Conservation (phyloP, 1,140 invertebrate species). For the Aphaenogaster floridana region DNA sequence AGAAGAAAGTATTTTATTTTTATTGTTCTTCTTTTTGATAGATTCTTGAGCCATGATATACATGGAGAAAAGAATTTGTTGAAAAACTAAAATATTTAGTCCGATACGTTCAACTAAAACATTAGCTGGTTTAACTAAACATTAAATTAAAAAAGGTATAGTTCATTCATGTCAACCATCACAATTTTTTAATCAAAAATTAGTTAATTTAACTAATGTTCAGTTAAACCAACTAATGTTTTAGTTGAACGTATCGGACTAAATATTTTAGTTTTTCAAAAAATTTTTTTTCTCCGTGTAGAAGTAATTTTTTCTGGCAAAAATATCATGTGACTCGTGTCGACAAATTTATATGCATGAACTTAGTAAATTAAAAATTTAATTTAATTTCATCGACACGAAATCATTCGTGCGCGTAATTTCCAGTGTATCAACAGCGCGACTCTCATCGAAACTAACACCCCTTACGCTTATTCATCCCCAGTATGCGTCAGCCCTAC, state of each 20-base stretch:
- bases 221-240: no score
- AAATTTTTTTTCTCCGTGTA: no score
- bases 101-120: no score
- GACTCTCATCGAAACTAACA: constrained; percentile 36
- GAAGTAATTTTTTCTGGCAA: neutral
- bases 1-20: neutral
- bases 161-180: no score
- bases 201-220: no score
- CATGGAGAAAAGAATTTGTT: no score
- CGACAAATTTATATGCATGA: neutral
- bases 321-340: neutral
- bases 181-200: no score
- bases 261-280: no score
- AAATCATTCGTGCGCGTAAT: neutral
- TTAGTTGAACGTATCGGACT: no score
- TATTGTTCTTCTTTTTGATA: neutral
- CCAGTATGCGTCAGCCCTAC: constrained; percentile 61
- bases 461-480: constrained; percentile 69
- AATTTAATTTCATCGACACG: constrained; percentile 45
- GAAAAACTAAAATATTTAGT: no score
- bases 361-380: neutral
- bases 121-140: no score
- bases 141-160: no score
- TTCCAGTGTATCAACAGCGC: constrained; percentile 45
- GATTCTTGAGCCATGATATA: neutral